Percentiles rank a stretch among this genome's conserved stretches.
Evolutionary conservation across 2,797 vertebrate genomes (phyloP).

Genomic region (Bufotes viridis): DNA sequence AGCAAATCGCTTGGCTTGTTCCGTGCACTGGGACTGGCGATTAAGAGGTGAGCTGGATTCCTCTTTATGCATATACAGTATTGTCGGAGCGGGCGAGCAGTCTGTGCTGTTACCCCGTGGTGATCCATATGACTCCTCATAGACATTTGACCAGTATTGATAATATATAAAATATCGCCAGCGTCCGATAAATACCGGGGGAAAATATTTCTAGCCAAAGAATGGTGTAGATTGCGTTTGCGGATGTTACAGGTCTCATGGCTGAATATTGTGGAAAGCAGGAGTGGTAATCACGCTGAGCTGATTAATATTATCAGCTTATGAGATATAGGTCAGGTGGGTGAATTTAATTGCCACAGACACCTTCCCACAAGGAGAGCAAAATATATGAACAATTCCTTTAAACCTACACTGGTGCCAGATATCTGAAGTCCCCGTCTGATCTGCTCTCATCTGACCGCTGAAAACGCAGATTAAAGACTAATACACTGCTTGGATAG

Average conservation of each 20-base stretch:
- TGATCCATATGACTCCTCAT: neutral
- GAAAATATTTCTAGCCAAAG: neutral
- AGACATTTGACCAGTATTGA: neutral
- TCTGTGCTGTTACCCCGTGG: neutral
- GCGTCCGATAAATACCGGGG: neutral
- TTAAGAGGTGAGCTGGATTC: no score
- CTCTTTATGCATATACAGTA: slow-evolving; percentile 25
- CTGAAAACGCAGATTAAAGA: no score
- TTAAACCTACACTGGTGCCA: slow-evolving; percentile 60
- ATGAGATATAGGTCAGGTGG: slow-evolving; percentile 80
- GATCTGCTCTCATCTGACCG: no score
- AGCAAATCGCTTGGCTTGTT: no score
- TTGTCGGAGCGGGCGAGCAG: neutral
- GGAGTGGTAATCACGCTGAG: slow-evolving; percentile 75
- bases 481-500: no score
- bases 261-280: slow-evolving; percentile 72
- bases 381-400: slow-evolving; percentile 62
- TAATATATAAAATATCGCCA: neutral
- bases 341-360: slow-evolving; percentile 73
- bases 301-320: slow-evolving; percentile 87
- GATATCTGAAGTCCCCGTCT: neutral
- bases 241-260: slow-evolving; percentile 68
- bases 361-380: slow-evolving; percentile 65
- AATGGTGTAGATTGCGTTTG: neutral
- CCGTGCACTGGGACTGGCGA: no score